Evolutionary conservation across 2,113 vertebrate genomes (phyloP).

Genomic region (Cariama cristata): DNA sequence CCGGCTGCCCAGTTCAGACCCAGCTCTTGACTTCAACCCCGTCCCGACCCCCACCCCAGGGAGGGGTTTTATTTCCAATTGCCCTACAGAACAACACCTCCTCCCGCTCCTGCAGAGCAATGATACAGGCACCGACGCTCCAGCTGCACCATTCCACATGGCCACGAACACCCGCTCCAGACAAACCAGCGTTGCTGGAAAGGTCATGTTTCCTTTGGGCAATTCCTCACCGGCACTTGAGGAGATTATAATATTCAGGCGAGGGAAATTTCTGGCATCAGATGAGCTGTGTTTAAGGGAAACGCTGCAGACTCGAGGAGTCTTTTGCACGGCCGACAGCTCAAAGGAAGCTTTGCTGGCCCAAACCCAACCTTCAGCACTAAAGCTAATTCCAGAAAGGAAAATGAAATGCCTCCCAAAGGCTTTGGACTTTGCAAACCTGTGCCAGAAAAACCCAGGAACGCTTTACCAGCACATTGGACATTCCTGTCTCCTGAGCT

Average conservation of each 20-base stretch:
- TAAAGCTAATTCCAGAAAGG: conserved; percentile 61
- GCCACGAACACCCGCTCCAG: not conserved
- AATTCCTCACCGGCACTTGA: not conserved
- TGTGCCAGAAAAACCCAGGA: not conserved
- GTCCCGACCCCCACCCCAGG: not conserved
- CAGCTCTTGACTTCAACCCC: conserved; percentile 19
- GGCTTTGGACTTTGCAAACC: not conserved
- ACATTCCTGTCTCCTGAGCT: conserved; percentile 44
- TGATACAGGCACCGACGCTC: not conserved
- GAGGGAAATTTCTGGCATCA: conserved; percentile 39
- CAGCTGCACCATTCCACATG: not conserved
- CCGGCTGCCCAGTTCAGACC: not conserved
- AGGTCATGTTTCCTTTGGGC: conserved; percentile 34
- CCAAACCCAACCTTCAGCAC: conserved; percentile 52
- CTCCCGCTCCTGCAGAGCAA: not conserved
- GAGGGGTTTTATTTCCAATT: not conserved
- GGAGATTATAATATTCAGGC: conserved; percentile 12
- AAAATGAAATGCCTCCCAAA: conserved; percentile 48
- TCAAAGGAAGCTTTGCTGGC: conserved; percentile 63
- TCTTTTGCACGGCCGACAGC: not conserved
- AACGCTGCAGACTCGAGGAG: not conserved
- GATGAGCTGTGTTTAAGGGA: conserved; percentile 21
- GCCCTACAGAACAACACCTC: not conserved
- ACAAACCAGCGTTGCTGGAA: not conserved
- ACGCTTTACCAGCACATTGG: not conserved